Conservation (phyloP, 1,140 invertebrate genomes). For the Bombus soroeensis region DNA sequence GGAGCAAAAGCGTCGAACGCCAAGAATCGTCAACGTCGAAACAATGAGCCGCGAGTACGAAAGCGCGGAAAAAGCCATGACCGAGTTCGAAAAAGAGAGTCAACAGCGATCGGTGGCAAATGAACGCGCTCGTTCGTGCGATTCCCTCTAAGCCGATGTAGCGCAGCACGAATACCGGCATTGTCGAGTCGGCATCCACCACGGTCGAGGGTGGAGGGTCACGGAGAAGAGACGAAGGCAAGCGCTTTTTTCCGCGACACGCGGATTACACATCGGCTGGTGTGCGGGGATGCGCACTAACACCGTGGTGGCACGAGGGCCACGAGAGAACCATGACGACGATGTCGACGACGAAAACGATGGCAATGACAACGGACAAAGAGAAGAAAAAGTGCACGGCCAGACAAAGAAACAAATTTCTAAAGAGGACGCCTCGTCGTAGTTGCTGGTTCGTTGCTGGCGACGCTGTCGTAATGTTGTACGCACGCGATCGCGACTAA, state of each 20-base stretch:
- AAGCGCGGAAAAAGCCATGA: neutral
- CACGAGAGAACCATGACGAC: conserved; percentile 19
- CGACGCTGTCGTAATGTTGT: conserved; percentile 62
- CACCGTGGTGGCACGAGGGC: conserved; percentile 3
- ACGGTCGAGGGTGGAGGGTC: conserved; percentile 32
- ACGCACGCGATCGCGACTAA: conserved; percentile 60
- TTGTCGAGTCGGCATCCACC: conserved; percentile 37
- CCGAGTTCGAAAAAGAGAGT: conserved; percentile 33
- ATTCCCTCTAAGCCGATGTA: conserved; percentile 41
- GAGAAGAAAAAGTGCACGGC: conserved; percentile 32
- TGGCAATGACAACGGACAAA: conserved; percentile 55
- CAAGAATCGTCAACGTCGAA: neutral
- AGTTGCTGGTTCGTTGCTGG: conserved; percentile 6
- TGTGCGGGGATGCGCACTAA: neutral
- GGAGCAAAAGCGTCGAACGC: neutral
- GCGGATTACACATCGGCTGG: neutral
- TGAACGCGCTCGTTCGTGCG: conserved; percentile 26
- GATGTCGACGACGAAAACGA: conserved; percentile 40
- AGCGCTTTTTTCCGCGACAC: conserved; percentile 15
- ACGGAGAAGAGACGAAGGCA: conserved; percentile 11
- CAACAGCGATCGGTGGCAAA: conserved; percentile 39
- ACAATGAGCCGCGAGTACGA: neutral
- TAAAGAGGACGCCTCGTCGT: conserved; percentile 71
- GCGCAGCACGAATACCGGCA: conserved; percentile 31
- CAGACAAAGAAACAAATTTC: conserved; percentile 75